Base-by-base conservation (phyloP, 2,888 invertebrate species). In the Ormyrus labotus region DNA sequence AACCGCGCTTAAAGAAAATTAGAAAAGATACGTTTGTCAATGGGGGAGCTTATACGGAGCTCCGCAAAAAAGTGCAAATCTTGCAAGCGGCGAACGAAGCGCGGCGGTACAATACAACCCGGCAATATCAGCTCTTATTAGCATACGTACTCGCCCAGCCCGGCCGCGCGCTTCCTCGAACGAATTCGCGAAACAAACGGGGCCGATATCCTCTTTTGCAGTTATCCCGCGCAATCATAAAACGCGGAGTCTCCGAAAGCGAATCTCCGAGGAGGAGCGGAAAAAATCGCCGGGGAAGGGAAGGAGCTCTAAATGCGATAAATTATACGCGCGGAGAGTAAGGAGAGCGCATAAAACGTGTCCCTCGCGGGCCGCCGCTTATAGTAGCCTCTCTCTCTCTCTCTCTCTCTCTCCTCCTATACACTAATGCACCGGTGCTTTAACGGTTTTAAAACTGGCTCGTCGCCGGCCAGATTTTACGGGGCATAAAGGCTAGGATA, bases 371-470 rank as follows among this genome's bases (percentile, higher is more conserved):
- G 11, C 45, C 47, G 51, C 61, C 47, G 11, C 34, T 34, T 34
- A 34, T 34, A 34, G 34, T 34, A 34, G 34, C 34, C 61, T 45
- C 53, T 48, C 10, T 57, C 57, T 19, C 57, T 34, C n/a, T 47
- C 53, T 48, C 34, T 53, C 53, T 53, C 45, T 13, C 34, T 19
- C 9, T 55, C 45, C 55, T 6, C 53, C 68, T 50, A 45, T 45
- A 61, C 71, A 13, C 53, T 50, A 60, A 60, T 60, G 53, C 50
- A 8, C 11, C 34, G 34, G 34, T 55, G 72, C 48, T 60, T 61
- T 78, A 78, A 78, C 72, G 78, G 78, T 72, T 72, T 58, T 47
- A 57, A 34, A 78, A 73, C 55, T 53, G 58, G 61, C 63, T 71
- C 77, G 67, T 61, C 67, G 58, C 50, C 47, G 50, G 48, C 55